Percentiles rank a stretch among this genome's conserved stretches.
Conservation (phyloP, 2,888 invertebrate genomes). For the Idaea aversata region DNA sequence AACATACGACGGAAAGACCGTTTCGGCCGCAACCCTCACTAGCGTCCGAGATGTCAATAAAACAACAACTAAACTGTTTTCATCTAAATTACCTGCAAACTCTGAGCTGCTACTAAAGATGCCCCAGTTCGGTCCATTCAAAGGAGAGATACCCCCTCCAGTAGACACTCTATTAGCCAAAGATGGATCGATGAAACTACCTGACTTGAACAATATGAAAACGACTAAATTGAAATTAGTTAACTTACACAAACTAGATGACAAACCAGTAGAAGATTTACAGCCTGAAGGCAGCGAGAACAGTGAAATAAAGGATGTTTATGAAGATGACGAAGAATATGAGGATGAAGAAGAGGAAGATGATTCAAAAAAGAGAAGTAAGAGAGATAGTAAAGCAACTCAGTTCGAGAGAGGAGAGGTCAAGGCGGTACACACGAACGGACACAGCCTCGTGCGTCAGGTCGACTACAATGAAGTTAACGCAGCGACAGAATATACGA, state of each 20-base stretch:
- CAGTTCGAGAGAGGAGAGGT: conserved; percentile 56
- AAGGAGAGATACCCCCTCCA: conserved; percentile 84
- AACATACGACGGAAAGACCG: conserved; percentile 87
- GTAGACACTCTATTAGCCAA: conserved; percentile 49
- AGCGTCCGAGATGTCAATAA: conserved; percentile 72
- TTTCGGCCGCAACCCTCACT: conserved; percentile 83
- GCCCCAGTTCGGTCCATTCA: conserved; percentile 88
- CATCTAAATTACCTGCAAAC: conserved; percentile 65
- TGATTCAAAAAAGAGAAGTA: conserved; percentile 40
- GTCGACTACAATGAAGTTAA: conserved; percentile 48
- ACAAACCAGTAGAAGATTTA: conserved; percentile 41
- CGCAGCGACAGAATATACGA: conserved; percentile 26
- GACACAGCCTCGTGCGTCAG: conserved; percentile 47
- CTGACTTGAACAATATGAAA: conserved; percentile 26
- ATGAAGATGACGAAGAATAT: conserved; percentile 26
- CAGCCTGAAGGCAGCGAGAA: conserved; percentile 51
- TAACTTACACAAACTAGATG: conserved; percentile 43
- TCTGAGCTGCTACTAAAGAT: conserved; percentile 82
- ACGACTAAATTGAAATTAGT: conserved; percentile 68
- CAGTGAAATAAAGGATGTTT: conserved; percentile 35
- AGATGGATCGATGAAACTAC: conserved; percentile 15
- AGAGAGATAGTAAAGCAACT: conserved; percentile 57
- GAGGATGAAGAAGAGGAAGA: conserved; percentile 32
- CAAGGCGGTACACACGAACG: conserved; percentile 44
- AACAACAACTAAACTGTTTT: conserved; percentile 58